phyloP scores from a whole-genome alignment of 35 echinoderm and acorn worm genomes.

The Holothuria glaberrima region DNA sequence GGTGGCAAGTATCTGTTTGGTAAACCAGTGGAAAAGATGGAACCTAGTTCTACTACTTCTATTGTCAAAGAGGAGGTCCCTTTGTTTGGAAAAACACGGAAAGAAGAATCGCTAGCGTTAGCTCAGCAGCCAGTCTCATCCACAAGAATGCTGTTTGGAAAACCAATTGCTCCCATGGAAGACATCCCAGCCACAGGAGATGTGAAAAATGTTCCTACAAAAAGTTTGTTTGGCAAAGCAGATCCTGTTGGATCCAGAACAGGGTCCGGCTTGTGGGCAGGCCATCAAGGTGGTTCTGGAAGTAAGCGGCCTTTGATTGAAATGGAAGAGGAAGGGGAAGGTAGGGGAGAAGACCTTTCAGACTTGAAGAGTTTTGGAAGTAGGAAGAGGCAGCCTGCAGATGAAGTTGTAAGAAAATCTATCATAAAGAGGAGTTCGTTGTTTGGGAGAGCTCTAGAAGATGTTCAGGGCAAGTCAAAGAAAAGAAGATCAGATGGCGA shows the following conservation, averaged over 20 bases:
- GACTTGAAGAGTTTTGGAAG: slow-evolving; percentile 12
- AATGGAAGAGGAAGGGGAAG: slow-evolving; percentile 19
- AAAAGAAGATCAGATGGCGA: slow-evolving; percentile 13
- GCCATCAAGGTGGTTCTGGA: background rate
- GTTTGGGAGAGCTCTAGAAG: slow-evolving; percentile 21
- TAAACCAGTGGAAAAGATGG: background rate
- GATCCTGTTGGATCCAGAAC: background rate
- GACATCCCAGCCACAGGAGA: background rate
- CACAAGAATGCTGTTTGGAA: slow-evolving; percentile 1
- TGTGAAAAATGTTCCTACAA: background rate
- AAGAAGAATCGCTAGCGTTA: background rate
- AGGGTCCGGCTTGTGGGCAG: background rate
- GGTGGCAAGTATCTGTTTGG: background rate
- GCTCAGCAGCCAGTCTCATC: background rate
- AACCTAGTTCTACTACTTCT: background rate
- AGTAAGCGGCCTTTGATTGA: slow-evolving; percentile 31
- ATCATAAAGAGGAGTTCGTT: background rate
- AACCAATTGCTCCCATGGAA: background rate
- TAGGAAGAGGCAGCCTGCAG: background rate
- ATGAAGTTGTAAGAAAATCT: background rate
- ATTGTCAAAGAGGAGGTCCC: background rate
- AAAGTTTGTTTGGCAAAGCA: background rate
- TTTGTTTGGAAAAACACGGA: background rate
- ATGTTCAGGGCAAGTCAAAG: slow-evolving; percentile 10
- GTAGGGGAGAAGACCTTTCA: background rate